Percentiles rank a stretch among this genome's conserved stretches.
These are phyloP conservation scores for Drosophila orosa DNA, from an alignment of 1,140 invertebrate species.

Conservation along the genomic window DNA sequence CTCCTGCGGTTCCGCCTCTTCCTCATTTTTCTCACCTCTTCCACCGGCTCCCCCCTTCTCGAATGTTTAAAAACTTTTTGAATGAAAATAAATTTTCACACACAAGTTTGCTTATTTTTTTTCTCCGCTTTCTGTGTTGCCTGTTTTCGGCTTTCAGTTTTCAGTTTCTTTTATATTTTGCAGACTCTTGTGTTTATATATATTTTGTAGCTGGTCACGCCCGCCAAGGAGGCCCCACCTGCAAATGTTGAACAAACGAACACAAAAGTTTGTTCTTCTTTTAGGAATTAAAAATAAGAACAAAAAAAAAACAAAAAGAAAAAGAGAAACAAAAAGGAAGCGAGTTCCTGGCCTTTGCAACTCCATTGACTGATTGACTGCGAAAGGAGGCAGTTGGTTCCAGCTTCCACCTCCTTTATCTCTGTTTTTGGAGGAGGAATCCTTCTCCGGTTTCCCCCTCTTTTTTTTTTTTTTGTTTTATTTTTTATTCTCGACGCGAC, in stretches of 20 bases:
- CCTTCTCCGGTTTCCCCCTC: not conserved
- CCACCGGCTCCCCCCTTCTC: not conserved
- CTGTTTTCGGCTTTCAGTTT: conserved; percentile 7
- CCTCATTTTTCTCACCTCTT: conserved; percentile 36
- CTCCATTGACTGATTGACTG: conserved; percentile 73
- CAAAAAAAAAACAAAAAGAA: not conserved
- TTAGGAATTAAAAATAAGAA: conserved; percentile 13
- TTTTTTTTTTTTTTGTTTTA: not conserved
- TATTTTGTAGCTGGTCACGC: conserved; percentile 49
- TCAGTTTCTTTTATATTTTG: conserved; percentile 17
- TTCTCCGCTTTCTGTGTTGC: conserved; percentile 9
- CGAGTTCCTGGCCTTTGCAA: conserved; percentile 26
- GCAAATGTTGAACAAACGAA: conserved; percentile 41
- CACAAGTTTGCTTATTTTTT: conserved; percentile 41
- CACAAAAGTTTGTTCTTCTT: conserved; percentile 28
- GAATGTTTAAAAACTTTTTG: conserved; percentile 62
- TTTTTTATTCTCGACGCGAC: not conserved
- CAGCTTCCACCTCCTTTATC: conserved; percentile 19
- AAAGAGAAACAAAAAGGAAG: too few relatives aligned
- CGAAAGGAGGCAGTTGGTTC: conserved; percentile 25
- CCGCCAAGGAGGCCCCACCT: conserved; percentile 36
- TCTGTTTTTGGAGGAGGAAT: not conserved
- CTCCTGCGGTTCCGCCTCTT: conserved; percentile 4
- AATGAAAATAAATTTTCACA: conserved; percentile 77
- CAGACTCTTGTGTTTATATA: conserved; percentile 31